Conservation (phyloP, 2,113 vertebrate genomes). For the Eclectus roratus region DNA sequence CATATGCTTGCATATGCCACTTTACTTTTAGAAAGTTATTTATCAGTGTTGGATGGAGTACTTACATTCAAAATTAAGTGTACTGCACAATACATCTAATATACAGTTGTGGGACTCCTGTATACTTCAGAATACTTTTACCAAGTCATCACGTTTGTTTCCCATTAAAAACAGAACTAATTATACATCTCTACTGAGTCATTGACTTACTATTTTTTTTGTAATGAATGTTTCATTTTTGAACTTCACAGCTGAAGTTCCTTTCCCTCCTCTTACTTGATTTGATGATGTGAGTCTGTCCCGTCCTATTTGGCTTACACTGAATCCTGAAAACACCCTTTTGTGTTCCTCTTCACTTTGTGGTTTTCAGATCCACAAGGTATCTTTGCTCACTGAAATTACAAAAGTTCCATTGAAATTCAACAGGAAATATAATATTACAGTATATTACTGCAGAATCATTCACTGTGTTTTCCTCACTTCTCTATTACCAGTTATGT, state of each 20-base stretch:
- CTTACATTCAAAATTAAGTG: not conserved
- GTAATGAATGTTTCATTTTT: not conserved
- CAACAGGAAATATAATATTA: not conserved
- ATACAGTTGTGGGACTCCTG: not conserved
- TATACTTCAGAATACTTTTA: not conserved
- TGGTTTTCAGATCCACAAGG: not conserved
- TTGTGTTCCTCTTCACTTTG: not conserved
- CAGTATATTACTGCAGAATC: not conserved
- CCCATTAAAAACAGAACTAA: not conserved
- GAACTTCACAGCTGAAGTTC: not conserved
- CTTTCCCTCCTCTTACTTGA: not conserved
- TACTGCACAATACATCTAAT: not conserved
- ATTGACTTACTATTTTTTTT: not conserved
- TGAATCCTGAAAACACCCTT: not conserved
- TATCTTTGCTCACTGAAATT: not conserved
- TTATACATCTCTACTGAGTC: not conserved
- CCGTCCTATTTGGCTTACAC: not conserved
- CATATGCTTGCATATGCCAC: not conserved
- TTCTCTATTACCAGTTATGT: not conserved
- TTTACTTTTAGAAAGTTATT: not conserved
- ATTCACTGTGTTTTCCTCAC: rapidly evolving
- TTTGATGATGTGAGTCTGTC: not conserved
- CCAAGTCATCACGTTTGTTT: not conserved
- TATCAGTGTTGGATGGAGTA: not conserved
- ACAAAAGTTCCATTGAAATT: not conserved